These are phyloP conservation scores for Eurystomus glaucurus DNA, from an alignment of 2,797 vertebrate genomes.

Conservation along the genomic window DNA sequence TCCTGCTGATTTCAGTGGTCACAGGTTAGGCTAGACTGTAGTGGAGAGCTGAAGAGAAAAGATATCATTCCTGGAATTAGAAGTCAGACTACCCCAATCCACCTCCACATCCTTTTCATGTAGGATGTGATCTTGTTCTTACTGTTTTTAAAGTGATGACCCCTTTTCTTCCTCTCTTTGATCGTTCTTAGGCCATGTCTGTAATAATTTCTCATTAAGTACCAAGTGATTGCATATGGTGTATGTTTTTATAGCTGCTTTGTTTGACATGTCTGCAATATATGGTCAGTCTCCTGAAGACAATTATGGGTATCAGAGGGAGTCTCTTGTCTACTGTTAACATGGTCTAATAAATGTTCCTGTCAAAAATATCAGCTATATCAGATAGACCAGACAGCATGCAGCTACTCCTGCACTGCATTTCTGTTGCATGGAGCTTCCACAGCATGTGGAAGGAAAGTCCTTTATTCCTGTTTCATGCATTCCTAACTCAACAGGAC, in stretches of 20 bases:
- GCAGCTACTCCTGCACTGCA: not conserved
- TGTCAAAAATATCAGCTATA: not conserved
- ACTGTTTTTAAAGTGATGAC: not conserved
- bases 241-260: not conserved
- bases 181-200: not conserved
- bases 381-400: not conserved
- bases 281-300: not conserved
- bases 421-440: not conserved
- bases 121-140: not conserved
- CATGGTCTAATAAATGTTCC: constrained; percentile 17
- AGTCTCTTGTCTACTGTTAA: not conserved
- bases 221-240: not conserved
- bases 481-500: not conserved
- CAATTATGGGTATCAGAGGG: not conserved
- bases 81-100: not conserved
- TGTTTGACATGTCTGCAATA: not conserved
- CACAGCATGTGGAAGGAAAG: not conserved
- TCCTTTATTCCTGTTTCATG: not conserved
- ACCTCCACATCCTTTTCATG: not conserved
- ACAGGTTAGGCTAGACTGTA: not conserved
- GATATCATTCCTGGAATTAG: not conserved
- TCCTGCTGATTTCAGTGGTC: not conserved
- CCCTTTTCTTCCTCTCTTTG: not conserved
- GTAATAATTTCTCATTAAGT: not conserved
- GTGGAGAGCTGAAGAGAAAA: not conserved